Conservation (phyloP, 2,113 vertebrate species). For the Ammodytes dubius region DNA sequence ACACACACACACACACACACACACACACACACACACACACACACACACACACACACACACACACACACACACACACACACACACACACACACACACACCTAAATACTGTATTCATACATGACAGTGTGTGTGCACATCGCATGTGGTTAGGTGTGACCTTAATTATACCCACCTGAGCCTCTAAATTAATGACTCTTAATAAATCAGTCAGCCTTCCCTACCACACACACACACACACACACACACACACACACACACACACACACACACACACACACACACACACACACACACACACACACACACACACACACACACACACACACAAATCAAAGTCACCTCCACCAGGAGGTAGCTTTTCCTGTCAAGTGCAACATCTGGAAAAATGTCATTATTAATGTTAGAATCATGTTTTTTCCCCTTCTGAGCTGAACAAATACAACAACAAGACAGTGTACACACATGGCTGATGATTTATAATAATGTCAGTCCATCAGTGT, state of each 20-base stretch:
- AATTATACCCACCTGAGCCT: background rate
- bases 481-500: too few relatives aligned
- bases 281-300: constrained; percentile 3
- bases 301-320: constrained; percentile 9
- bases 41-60: too few relatives aligned
- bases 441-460: background rate
- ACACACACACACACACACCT: too few relatives aligned
- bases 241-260: constrained; percentile 6
- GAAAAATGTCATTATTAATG: background rate
- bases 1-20: too few relatives aligned
- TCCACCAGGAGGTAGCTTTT: constrained; percentile 15
- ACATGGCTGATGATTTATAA: background rate
- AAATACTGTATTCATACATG: constrained; percentile 16
- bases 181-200: constrained; percentile 33
- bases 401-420: background rate
- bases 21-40: too few relatives aligned
- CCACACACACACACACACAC: background rate
- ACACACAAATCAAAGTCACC: constrained; percentile 36
- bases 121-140: background rate
- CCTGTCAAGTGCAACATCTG: background rate
- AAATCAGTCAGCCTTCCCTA: constrained; percentile 24
- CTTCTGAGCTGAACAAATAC: background rate
- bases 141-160: constrained; percentile 47
- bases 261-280: constrained; percentile 2
- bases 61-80: too few relatives aligned